Evolutionary conservation across 2,113 vertebrate genomes (phyloP).

Genomic region (Argyrosomus japonicus): DNA sequence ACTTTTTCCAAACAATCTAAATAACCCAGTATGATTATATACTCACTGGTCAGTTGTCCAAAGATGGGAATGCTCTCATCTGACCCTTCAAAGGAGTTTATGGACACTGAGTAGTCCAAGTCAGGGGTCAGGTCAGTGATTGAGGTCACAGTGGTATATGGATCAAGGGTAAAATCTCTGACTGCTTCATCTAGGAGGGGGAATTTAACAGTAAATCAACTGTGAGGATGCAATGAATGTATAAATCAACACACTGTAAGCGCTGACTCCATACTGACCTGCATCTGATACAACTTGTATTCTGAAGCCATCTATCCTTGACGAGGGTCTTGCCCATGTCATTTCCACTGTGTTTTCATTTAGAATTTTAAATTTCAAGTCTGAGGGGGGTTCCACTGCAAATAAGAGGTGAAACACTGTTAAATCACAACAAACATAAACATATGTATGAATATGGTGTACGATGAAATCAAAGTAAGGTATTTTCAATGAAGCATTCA

Average conservation of each 20-base stretch:
- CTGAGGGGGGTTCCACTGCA: constrained; percentile 97
- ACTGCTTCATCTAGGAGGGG: constrained; percentile 88
- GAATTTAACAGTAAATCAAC: background rate
- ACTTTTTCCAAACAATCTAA: background rate
- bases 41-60: constrained; percentile 97
- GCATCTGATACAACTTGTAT: constrained; percentile 92
- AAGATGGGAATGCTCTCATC: constrained; percentile 96
- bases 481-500: constrained; percentile 86
- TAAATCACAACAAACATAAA: constrained; percentile 62
- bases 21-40: background rate
- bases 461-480: constrained; percentile 71
- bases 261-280: constrained; percentile 83
- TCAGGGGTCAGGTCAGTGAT: constrained; percentile 91
- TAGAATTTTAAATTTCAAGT: constrained; percentile 99
- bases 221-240: background rate
- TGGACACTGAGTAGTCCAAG: constrained; percentile 92
- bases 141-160: constrained; percentile 87
- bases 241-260: background rate
- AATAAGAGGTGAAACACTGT: constrained; percentile 78
- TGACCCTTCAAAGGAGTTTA: constrained; percentile 88
- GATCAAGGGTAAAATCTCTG: constrained; percentile 91
- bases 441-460: constrained; percentile 35
- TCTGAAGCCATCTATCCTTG: constrained; percentile 92
- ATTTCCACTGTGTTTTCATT: constrained; percentile 99
- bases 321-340: constrained; percentile 92